A percentile compares a stretch with the other conserved stretches of the same genome.
Conservation (phyloP, 2,888 invertebrate species). For the Metellina segmentata region DNA sequence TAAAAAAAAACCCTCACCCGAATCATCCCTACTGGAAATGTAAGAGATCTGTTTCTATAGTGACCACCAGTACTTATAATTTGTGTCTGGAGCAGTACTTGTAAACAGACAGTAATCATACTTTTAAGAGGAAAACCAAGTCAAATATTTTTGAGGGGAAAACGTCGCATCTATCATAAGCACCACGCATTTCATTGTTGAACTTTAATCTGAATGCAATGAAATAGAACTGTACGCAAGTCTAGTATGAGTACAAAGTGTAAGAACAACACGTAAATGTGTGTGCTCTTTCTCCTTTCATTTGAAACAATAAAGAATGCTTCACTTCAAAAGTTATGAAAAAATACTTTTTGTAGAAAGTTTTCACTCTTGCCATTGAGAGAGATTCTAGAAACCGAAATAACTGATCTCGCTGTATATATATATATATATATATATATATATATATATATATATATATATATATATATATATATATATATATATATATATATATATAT, state of each 20-base stretch:
- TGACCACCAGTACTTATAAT: background rate
- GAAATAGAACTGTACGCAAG: background rate
- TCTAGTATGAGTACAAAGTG: background rate
- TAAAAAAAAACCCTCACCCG: background rate
- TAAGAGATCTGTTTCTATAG: background rate
- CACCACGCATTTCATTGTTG: background rate
- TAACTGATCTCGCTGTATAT: slow-evolving; percentile 24
- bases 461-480: no score
- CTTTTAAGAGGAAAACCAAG: background rate
- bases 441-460: no score
- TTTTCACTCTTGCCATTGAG: background rate
- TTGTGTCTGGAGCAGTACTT: background rate
- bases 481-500: no score
- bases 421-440: no score
- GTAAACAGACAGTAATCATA: background rate
- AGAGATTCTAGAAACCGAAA: slow-evolving; percentile 44
- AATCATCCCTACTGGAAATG: background rate
- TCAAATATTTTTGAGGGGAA: background rate
- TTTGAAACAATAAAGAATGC: background rate
- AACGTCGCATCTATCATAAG: background rate
- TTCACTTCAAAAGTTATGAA: slow-evolving; percentile 27
- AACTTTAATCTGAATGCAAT: background rate
- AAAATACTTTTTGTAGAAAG: slow-evolving; percentile 55
- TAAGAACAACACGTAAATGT: background rate
- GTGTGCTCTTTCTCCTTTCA: no score